Conservation (phyloP, 37 sponge, comb jelly and placozoan genomes). For the Eunapius fragilis region DNA sequence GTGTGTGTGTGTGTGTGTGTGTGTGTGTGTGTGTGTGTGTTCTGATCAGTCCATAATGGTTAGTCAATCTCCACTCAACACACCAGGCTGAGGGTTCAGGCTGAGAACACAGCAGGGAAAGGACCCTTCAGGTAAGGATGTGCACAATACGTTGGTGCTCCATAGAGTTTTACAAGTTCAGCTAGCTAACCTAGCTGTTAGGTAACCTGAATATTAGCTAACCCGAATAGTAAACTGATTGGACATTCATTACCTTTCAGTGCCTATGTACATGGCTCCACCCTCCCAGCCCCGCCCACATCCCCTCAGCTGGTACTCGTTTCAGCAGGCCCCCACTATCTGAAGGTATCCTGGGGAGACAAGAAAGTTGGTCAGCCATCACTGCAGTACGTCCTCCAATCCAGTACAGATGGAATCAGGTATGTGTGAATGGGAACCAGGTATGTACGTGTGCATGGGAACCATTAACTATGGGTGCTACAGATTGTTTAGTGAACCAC, state of each 20-base stretch:
- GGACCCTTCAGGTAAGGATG: constrained; percentile 19
- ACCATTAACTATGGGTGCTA: neutral
- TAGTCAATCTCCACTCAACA: neutral
- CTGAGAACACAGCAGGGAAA: constrained; percentile 59
- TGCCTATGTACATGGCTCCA: constrained; percentile 12
- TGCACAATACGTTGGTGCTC: neutral
- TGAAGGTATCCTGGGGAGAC: constrained; percentile 66
- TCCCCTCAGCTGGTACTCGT: constrained; percentile 61
- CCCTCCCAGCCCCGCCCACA: constrained; percentile 72
- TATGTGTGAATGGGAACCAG: constrained; percentile 4
- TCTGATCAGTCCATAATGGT: neutral
- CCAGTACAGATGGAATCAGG: constrained; percentile 7
- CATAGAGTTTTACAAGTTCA: neutral
- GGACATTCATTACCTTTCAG: constrained; percentile 10
- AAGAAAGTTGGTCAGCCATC: constrained; percentile 26
- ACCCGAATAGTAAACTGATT: too few species aligned
- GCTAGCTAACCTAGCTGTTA: neutral
- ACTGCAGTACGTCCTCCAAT: constrained; percentile 43
- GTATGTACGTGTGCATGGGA: neutral
- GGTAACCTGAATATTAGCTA: too few species aligned
- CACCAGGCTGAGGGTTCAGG: constrained; percentile 57
- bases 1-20: constrained; percentile 1
- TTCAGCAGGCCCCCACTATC: constrained; percentile 39
- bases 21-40: neutral
- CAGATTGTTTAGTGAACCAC: too few species aligned